Evolutionary conservation across 2,113 vertebrate genomes (phyloP), one percentile per base, ranked within the genome.

Genomic region (Callithrix jacchus): DNA sequence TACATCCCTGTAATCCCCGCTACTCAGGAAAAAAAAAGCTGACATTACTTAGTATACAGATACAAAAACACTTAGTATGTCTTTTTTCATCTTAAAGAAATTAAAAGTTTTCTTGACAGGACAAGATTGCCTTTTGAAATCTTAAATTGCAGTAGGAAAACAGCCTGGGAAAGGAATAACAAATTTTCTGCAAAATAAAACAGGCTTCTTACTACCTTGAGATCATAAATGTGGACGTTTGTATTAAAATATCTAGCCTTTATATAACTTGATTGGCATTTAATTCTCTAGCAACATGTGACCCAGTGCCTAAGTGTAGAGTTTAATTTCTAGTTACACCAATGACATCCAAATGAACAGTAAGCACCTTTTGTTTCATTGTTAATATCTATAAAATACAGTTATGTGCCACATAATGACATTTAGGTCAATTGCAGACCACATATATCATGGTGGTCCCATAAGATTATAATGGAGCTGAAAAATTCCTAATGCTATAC

Each of bases 11-110:
- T 64, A 64, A 64, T 64, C 27, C 27, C 27, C 30, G 27, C 61
- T 64, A 30, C 27, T 30, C 12, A 0, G 11, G 61, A 30, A 30
- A 61, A 11, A 61, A 87, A 21, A 54, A 92, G 14, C 23, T 86
- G 49, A 83, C 56, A 94, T 93, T 6, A 18, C 32, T 66, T 88
- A 74, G 21, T 93, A 25, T 89, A 16, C 37, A 94, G n/a, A 40
- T 89, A 68, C 71, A 93, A 35, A 93, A 84, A 89, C n/a, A 45
- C 37, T 93, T 52, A 52, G 8, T 47, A n/a, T 94, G 12, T 54
- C 32, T 74, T 83, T 56, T 73, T 30, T 91, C 37, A 47, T 58
- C 18, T 84, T 94, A 89, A 93, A 68, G 6, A 95, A 97, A 86
- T 73, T 89, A 83, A 84, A 85, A 32, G 4, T 80, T 76, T 83